Evolutionary conservation across 2,888 invertebrate species (phyloP), one percentile per base, ranked within the genome.

Genomic region (Electrophaes corylata): DNA sequence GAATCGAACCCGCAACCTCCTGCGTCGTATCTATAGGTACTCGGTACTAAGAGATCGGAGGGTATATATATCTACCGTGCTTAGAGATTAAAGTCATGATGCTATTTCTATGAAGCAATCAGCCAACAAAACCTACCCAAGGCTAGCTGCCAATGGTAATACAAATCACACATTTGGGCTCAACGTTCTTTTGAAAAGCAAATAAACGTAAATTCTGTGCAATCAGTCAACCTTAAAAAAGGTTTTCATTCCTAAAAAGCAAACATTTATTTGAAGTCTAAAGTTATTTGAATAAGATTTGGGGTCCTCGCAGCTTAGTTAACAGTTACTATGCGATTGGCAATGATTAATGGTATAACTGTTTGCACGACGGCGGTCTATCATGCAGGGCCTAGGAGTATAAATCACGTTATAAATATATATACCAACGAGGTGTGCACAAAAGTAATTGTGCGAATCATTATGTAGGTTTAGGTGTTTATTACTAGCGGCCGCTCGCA

Each of bases 301-400:
- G 26, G 16, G 41, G 31, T 44, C 45, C 37, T 50, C 41, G 31
- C 53, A 57, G 47, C 40, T 48, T 41, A 45, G n/a, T 53, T 37
- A 20, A 51, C 37, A 50, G 57, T 33, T 51, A 41, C 31, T 62
- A 50, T 40, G 39, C 47, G 44, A 53, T 43, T 29, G 47, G 52
- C 18, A 43, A 54, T 57, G 62, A 62, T 59, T 54, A 54, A 62
- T 59, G 53, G 46, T 23, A 41, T 31, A 20, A 23, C 49, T 53
- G 57, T 60, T 46, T 49, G 45, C 20, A 29, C 44, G 44, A 44
- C 37, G 49, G 49, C 54, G 46, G 46, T 39, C 46, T 47, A 47
- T 58, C 48, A 37, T 12, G 47, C 35, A 33, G 43, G 16, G 44
- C 39, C 41, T 29, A 46, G 23, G 52, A 41, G 45, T 44, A 54